These are phyloP conservation scores for Labeo rohita DNA, from an alignment of 2,113 vertebrate species.

Conservation along the genomic window DNA sequence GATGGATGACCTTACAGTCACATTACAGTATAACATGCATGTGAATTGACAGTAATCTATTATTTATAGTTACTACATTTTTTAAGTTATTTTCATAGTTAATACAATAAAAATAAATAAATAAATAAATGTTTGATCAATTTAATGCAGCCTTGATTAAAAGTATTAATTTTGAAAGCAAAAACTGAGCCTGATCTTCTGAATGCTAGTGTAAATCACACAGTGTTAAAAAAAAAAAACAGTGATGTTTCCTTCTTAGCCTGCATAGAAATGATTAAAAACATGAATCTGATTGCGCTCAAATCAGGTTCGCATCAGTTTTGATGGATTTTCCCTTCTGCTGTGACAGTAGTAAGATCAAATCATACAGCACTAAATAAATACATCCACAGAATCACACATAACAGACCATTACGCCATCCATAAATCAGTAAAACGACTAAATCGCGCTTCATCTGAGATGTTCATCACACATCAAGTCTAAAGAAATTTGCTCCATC, in stretches of 20 bases:
- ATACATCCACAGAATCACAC: constrained; percentile 17
- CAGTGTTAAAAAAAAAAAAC: background rate
- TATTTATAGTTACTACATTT: too few species aligned
- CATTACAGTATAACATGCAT: too few species aligned
- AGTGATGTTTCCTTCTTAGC: background rate
- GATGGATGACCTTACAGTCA: background rate
- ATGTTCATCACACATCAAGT: constrained; percentile 39
- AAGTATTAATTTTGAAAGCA: background rate
- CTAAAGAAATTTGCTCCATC: constrained; percentile 48
- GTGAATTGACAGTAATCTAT: too few species aligned
- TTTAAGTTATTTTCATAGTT: too few species aligned
- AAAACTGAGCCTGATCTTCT: background rate
- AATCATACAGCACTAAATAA: constrained; percentile 21
- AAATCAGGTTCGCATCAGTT: background rate
- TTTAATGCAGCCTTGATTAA: background rate
- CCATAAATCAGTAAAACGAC: constrained; percentile 37
- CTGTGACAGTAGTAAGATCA: constrained; percentile 13
- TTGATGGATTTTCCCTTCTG: constrained; percentile 25
- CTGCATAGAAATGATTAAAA: background rate
- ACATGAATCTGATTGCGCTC: background rate
- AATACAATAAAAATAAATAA: too few species aligned
- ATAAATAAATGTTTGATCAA: background rate
- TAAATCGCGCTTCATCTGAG: background rate
- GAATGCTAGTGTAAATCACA: background rate
- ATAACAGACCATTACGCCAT: background rate